phyloP scores from a whole-genome alignment of 2,888 invertebrate genomes.

The Dryadula phaetusa region DNA sequence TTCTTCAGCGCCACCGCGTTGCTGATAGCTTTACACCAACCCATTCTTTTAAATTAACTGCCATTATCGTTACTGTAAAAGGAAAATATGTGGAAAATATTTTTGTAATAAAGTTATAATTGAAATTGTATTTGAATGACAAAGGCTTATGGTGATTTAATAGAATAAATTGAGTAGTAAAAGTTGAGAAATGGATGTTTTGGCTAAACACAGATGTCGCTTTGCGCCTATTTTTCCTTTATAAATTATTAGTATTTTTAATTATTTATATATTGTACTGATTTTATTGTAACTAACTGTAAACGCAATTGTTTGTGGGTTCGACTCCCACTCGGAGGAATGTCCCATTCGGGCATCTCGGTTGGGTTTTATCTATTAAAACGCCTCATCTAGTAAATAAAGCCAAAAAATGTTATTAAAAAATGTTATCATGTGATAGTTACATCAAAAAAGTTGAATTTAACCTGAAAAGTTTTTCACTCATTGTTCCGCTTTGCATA shows the following conservation, averaged over 20 bases:
- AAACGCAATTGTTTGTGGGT: too few species aligned
- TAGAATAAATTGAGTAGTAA: neutral
- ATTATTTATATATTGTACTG: too few species aligned
- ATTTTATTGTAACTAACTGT: too few species aligned
- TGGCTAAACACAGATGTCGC: neutral
- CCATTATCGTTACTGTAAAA: constrained; percentile 8
- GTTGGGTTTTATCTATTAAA: too few species aligned
- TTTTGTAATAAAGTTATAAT: neutral
- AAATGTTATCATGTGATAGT: neutral
- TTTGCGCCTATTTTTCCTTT: too few species aligned
- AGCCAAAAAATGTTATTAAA: neutral
- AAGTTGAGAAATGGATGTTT: neutral
- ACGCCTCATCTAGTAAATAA: neutral
- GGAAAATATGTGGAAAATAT: neutral
- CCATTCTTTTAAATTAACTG: constrained; percentile 24
- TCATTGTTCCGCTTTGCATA: constrained; percentile 2
- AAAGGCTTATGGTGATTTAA: neutral
- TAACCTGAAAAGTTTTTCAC: neutral
- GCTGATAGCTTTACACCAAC: constrained; percentile 25
- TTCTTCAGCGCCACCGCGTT: constrained; percentile 20
- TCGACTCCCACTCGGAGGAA: too few species aligned
- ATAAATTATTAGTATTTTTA: too few species aligned
- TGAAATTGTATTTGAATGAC: neutral
- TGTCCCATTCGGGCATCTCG: too few species aligned
- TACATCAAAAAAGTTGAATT: neutral